These are phyloP conservation scores for Drosophila melanosoma DNA, from an alignment of 2,888 invertebrate species.

Conservation along the genomic window DNA sequence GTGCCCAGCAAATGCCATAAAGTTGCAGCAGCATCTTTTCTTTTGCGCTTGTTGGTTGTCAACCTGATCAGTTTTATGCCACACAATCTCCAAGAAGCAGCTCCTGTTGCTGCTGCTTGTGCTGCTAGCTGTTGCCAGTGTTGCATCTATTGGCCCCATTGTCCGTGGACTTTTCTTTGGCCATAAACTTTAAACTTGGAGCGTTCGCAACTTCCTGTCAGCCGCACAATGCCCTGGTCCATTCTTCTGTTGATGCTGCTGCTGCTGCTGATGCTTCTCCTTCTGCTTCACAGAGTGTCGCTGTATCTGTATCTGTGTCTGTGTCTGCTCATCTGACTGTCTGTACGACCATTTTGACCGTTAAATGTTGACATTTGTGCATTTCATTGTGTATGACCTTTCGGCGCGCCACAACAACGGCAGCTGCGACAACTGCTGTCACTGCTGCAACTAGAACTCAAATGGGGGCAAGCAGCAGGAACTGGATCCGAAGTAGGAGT, in stretches of 20 bases:
- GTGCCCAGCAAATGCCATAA: conserved; percentile 58
- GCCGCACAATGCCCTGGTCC: conserved; percentile 55
- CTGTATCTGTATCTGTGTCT: conserved; percentile 15
- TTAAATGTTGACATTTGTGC: conserved; percentile 81
- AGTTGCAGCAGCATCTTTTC: conserved; percentile 51
- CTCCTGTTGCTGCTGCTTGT: conserved; percentile 40
- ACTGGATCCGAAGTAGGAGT: conserved; percentile 21
- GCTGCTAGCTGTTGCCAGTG: conserved; percentile 35
- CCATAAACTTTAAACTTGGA: conserved; percentile 75
- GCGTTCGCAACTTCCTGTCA: conserved; percentile 63
- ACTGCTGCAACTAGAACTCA: conserved; percentile 27
- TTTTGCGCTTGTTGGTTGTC: conserved; percentile 35
- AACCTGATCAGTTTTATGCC: conserved; percentile 69
- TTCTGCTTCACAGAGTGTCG: conserved; percentile 15
- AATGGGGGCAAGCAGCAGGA: conserved; percentile 25
- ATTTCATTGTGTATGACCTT: conserved; percentile 79
- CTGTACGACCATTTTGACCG: conserved; percentile 72
- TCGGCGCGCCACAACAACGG: conserved; percentile 66
- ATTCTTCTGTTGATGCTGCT: conserved; percentile 6
- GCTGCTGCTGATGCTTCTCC: conserved; percentile 6
- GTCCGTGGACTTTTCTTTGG: conserved; percentile 66
- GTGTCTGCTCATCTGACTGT: conserved; percentile 29
- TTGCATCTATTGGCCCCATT: conserved; percentile 45
- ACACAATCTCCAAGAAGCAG: conserved; percentile 24
- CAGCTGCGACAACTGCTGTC: conserved; percentile 41